These are phyloP conservation scores for Drosophila burlai DNA, from an alignment of 1,140 invertebrate species.

Conservation along the genomic window DNA sequence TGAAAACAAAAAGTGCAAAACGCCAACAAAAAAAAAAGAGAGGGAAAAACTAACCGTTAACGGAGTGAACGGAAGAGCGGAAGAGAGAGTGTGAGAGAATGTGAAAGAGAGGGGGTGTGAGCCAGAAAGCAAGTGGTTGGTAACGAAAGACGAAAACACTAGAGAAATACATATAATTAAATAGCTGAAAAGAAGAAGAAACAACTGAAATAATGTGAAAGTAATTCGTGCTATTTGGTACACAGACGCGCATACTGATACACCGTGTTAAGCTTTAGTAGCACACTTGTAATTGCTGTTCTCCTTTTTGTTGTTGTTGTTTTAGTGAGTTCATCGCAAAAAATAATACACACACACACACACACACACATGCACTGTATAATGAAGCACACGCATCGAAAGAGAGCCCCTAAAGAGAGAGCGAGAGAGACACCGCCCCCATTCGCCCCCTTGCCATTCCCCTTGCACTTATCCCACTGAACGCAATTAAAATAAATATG, in stretches of 20 bases:
- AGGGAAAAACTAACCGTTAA: slow-evolving; percentile 48
- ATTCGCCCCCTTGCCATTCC: slow-evolving; percentile 38
- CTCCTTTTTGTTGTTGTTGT: slow-evolving; percentile 62
- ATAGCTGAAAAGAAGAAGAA: slow-evolving; percentile 25
- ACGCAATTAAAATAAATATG: slow-evolving; percentile 61
- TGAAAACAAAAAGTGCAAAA: slow-evolving; percentile 38
- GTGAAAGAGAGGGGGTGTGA: slow-evolving; percentile 23
- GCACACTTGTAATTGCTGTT: slow-evolving; percentile 63
- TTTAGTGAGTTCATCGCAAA: slow-evolving; percentile 81
- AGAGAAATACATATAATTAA: slow-evolving; percentile 39
- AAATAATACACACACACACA: slow-evolving; percentile 74
- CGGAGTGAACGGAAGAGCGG: slow-evolving; percentile 26
- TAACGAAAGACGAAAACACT: slow-evolving; percentile 39
- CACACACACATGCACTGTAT: neutral
- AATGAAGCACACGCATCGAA: slow-evolving; percentile 5
- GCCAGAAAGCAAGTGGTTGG: slow-evolving; percentile 65
- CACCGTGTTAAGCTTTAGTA: slow-evolving; percentile 39
- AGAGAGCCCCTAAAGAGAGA: slow-evolving; percentile 7
- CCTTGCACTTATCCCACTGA: slow-evolving; percentile 44
- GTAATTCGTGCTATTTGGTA: slow-evolving; percentile 65
- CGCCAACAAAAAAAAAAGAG: slow-evolving; percentile 17
- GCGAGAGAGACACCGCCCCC: slow-evolving; percentile 33
- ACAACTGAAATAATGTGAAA: slow-evolving; percentile 70
- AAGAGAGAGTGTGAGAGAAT: slow-evolving; percentile 4
- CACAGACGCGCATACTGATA: slow-evolving; percentile 17